phyloP scores from a whole-genome alignment of 1,140 invertebrate genomes.

The Drosophila trapezifrons region DNA sequence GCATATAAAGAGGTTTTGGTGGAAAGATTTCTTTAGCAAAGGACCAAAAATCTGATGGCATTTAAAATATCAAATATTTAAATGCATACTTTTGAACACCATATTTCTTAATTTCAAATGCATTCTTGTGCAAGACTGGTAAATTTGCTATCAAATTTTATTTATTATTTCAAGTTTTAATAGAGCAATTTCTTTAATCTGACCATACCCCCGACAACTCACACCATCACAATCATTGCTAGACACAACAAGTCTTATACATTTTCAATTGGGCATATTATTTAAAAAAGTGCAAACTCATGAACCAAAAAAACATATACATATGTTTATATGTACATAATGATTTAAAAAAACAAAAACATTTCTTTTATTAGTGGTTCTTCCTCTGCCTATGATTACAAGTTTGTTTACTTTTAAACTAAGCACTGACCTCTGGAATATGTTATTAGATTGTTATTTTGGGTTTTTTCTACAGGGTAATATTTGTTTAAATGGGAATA shows the following conservation, averaged over 20 bases:
- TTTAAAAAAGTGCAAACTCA: not conserved
- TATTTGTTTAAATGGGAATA: not conserved
- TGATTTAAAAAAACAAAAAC: not conserved
- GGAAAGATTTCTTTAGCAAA: too few relatives aligned
- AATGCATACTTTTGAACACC: too few relatives aligned
- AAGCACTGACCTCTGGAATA: slow-evolving; percentile 7
- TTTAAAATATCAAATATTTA: too few relatives aligned
- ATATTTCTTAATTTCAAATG: too few relatives aligned
- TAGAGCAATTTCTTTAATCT: too few relatives aligned
- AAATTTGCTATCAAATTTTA: too few relatives aligned
- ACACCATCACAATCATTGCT: not conserved
- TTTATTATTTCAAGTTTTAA: too few relatives aligned
- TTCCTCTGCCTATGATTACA: not conserved
- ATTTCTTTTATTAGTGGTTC: not conserved
- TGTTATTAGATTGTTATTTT: slow-evolving; percentile 12
- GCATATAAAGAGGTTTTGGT: too few relatives aligned
- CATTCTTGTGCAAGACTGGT: too few relatives aligned
- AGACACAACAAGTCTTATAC: not conserved
- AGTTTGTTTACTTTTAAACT: slow-evolving; percentile 14
- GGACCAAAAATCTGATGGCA: too few relatives aligned
- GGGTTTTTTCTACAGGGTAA: slow-evolving; percentile 24
- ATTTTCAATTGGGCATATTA: not conserved
- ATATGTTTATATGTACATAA: too few relatives aligned
- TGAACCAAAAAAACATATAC: not conserved
- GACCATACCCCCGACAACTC: too few relatives aligned